Percentiles rank a stretch among this genome's conserved stretches.
Evolutionary conservation across 2,888 invertebrate genomes (phyloP).

Genomic region (Apamea epomidion): DNA sequence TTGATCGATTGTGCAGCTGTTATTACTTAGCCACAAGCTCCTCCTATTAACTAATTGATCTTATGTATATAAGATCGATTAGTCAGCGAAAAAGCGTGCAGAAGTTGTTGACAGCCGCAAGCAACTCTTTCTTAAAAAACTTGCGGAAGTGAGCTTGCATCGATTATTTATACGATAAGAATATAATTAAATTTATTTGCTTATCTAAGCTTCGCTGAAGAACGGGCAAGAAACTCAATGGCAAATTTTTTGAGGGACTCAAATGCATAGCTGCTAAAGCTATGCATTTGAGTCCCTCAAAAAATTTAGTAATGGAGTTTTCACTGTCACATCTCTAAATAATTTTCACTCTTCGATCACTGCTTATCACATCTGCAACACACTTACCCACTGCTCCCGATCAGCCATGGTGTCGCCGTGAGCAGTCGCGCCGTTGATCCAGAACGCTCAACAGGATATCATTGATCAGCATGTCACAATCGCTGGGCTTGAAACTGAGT

Average conservation of each 20-base stretch:
- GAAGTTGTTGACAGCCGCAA: not conserved
- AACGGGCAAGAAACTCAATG: not conserved
- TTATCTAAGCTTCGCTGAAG: not conserved
- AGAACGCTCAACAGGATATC: conserved; percentile 11
- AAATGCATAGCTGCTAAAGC: no score
- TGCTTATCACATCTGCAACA: not conserved
- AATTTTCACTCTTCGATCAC: not conserved
- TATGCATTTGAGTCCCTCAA: not conserved
- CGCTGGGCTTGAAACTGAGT: no score
- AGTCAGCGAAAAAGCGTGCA: not conserved
- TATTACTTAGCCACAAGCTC: no score
- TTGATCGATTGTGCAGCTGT: no score
- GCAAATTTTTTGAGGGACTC: no score
- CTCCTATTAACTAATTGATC: no score
- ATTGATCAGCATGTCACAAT: conserved; percentile 21
- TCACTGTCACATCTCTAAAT: not conserved
- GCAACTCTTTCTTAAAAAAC: not conserved
- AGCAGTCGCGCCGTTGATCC: conserved; percentile 24
- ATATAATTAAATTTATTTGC: not conserved
- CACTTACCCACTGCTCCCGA: not conserved
- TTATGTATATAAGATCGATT: no score
- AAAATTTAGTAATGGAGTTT: not conserved
- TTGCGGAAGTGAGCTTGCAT: not conserved
- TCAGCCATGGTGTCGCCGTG: conserved; percentile 18
- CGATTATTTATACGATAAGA: not conserved